These are phyloP conservation scores for Leptopilina clavipes DNA, from an alignment of 1,140 invertebrate species.

Conservation along the genomic window DNA sequence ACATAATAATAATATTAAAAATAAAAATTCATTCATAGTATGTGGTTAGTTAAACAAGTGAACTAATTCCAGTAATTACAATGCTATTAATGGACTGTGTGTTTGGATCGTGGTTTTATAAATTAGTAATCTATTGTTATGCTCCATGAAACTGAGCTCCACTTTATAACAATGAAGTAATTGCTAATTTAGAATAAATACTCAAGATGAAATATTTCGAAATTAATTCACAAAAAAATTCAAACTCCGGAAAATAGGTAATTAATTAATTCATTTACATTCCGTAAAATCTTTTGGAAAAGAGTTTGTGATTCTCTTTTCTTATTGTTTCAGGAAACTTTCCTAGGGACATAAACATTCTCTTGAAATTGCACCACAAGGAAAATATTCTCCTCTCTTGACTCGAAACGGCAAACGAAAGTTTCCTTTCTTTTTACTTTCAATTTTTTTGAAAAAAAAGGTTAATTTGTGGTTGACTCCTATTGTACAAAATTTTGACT, in stretches of 20 bases:
- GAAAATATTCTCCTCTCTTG: not conserved
- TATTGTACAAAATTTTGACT: too few relatives aligned
- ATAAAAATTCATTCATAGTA: not conserved
- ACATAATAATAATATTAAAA: not conserved
- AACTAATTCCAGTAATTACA: conserved; percentile 12
- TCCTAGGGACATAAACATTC: not conserved
- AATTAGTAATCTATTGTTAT: conserved; percentile 13
- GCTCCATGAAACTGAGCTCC: not conserved
- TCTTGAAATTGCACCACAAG: not conserved
- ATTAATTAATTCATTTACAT: too few relatives aligned
- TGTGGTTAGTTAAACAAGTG: not conserved
- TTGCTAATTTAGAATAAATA: conserved; percentile 9
- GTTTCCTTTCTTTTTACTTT: not conserved
- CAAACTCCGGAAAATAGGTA: too few relatives aligned
- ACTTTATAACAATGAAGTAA: not conserved
- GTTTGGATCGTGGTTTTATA: conserved; percentile 4
- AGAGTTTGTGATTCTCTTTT: too few relatives aligned
- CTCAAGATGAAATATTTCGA: not conserved
- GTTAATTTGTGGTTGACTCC: too few relatives aligned
- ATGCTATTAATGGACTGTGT: not conserved
- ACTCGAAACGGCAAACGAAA: conserved; percentile 1
- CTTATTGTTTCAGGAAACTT: not conserved
- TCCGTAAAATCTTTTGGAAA: too few relatives aligned
- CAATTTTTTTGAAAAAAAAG: too few relatives aligned
- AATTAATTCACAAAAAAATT: not conserved